Evolutionary conservation across 2,113 vertebrate genomes (phyloP), one percentile per base, ranked within the genome.

Genomic region (Mixornis gularis): DNA sequence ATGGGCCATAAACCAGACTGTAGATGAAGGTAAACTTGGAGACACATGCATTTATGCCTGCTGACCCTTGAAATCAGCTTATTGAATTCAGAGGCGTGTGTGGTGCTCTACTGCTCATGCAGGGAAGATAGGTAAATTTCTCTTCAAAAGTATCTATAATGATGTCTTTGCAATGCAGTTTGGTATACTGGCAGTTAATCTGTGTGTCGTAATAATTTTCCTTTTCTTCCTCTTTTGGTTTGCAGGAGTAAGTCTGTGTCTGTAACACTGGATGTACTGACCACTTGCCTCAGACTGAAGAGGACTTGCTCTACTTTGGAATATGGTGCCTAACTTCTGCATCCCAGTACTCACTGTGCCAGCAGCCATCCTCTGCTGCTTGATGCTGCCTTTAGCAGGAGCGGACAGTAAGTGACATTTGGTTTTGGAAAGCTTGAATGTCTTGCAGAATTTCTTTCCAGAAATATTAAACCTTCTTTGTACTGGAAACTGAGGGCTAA

Each of bases 381-480:
- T 98, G 93, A 95, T 97, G 87, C 94, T 97, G 88, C 95, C 96
- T 94, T 97, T 91, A 56, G 97, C 97, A 56, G 96, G 96, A 59
- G 96, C 98, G 3, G 98, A 98, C 94, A 98, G 98, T 99, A 97
- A 99, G 98, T 98, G 94, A 62, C 32, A 3, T 21, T 72, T 3
- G 1, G 3, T n/a, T 90, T 93, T 18, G 24, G 53, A 80, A 73
- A 85, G 60, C 63, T 48, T 68, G 52, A 83, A 79, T 79, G 26
- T 29, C 29, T 74, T 78, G 32, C 30, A 77, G 30, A 26, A 80
- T 71, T 80, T 85, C 7, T 73, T 73, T 55, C 32, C 49, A 53
- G 7, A 85, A 62, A 51, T 82, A 32, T 13, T 65, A 49, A 91
- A 74, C 27, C 7, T 68, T n/a, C 48, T 60, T 77, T 55, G 59